A percentile compares a stretch with the other conserved stretches of the same genome.
phyloP scores from a whole-genome alignment of 2,888 invertebrate genomes.

The Rotaria magnacalcarata region DNA sequence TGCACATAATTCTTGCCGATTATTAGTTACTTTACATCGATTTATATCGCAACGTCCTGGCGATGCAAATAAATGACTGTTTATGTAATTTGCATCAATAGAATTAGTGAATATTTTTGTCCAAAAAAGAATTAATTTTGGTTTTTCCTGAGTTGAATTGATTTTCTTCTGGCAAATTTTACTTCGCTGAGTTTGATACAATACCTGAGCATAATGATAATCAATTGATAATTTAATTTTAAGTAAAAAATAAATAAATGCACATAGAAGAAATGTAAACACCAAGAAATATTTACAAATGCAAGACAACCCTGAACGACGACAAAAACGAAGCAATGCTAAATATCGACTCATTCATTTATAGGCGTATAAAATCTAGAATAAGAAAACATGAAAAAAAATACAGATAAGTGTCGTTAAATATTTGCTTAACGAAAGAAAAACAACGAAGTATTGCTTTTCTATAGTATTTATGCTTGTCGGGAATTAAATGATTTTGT shows the following conservation, averaged over 20 bases:
- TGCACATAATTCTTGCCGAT: neutral
- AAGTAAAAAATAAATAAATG: neutral
- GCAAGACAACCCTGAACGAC: neutral
- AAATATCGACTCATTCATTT: neutral
- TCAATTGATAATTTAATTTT: neutral
- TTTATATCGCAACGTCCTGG: neutral
- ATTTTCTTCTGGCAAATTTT: neutral
- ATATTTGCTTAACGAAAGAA: too few relatives aligned
- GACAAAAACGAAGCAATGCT: neutral
- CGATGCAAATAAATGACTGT: neutral
- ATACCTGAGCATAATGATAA: neutral
- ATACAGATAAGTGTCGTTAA: too few relatives aligned
- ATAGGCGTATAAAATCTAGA: neutral
- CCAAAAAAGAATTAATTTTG: conserved; percentile 25
- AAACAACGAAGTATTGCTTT: too few relatives aligned
- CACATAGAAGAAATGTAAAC: neutral
- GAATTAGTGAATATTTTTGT: neutral
- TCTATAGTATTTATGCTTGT: too few relatives aligned
- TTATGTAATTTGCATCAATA: neutral
- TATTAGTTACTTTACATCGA: neutral
- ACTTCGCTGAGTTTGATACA: neutral
- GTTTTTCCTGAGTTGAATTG: neutral
- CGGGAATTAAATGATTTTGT: too few relatives aligned
- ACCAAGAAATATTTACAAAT: neutral
- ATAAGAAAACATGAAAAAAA: neutral